phyloP scores from a whole-genome alignment of 1,140 invertebrate genomes.

The Samia ricini region DNA sequence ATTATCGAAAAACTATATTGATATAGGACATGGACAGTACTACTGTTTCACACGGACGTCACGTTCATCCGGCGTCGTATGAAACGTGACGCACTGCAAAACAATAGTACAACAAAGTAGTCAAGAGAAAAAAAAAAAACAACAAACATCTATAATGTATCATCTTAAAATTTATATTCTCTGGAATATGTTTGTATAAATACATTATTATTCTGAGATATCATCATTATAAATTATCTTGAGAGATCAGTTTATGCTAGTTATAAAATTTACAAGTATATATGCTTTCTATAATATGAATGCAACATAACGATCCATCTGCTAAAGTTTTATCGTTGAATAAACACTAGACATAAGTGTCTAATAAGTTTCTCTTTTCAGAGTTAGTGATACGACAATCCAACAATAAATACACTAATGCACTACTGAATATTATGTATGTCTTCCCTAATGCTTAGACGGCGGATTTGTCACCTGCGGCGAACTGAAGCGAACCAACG shows the following conservation, averaged over 20 bases:
- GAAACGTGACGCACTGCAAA: constrained; percentile 58
- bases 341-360: constrained; percentile 51
- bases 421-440: constrained; percentile 48
- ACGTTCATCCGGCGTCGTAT: constrained; percentile 62
- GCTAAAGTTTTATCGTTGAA: constrained; percentile 50
- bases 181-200: constrained; percentile 70
- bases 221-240: constrained; percentile 73
- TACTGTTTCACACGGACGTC: constrained; percentile 58
- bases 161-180: constrained; percentile 66
- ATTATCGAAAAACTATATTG: constrained; percentile 74
- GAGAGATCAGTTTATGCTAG: constrained; percentile 76
- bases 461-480: too few species aligned
- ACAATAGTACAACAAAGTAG: constrained; percentile 56
- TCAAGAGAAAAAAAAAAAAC: constrained; percentile 56
- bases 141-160: constrained; percentile 56
- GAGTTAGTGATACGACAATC: constrained; percentile 51
- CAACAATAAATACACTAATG: constrained; percentile 63
- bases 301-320: constrained; percentile 51
- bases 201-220: constrained; percentile 72
- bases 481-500: too few species aligned
- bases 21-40: constrained; percentile 71
- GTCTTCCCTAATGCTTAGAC: constrained; percentile 57
- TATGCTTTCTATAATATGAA: constrained; percentile 59
- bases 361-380: constrained; percentile 34
- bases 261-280: constrained; percentile 76